Conservation (phyloP, 1,140 invertebrate genomes). For the Drosophila saltans region DNA sequence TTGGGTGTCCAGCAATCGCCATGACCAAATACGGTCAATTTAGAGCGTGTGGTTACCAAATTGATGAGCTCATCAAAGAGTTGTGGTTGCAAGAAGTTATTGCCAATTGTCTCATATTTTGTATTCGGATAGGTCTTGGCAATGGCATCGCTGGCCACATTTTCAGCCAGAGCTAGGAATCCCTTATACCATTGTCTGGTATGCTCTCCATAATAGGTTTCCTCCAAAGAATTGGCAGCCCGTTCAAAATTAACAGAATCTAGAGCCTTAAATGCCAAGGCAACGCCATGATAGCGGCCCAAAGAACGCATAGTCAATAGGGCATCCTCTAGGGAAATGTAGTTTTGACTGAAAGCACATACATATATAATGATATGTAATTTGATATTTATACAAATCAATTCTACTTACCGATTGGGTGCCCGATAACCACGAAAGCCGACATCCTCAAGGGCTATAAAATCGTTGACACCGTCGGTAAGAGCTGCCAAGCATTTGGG, state of each 20-base stretch:
- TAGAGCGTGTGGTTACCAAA: conserved; percentile 63
- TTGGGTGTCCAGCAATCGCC: conserved; percentile 91
- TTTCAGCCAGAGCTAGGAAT: conserved; percentile 85
- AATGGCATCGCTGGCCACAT: conserved; percentile 86
- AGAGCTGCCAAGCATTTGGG: conserved; percentile 85
- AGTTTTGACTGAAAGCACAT: conserved; percentile 55
- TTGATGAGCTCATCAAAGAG: conserved; percentile 80
- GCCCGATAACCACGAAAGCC: conserved; percentile 84
- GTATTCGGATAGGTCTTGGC: conserved; percentile 86
- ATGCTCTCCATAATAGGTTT: conserved; percentile 85
- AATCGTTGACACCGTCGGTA: conserved; percentile 87
- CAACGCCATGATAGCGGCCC: conserved; percentile 88
- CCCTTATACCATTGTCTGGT: conserved; percentile 86
- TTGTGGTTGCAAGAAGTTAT: conserved; percentile 84
- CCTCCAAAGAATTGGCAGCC: conserved; percentile 69
- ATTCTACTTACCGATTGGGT: conserved; percentile 63
- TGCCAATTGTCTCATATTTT: conserved; percentile 85
- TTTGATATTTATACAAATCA: no score
- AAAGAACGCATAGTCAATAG: conserved; percentile 85
- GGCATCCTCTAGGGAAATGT: conserved; percentile 72
- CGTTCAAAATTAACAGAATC: conserved; percentile 85
- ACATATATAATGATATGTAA: conserved; percentile 1
- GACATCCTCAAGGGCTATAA: conserved; percentile 87
- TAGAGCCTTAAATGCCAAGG: conserved; percentile 88
- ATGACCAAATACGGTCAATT: conserved; percentile 86